Evolutionary conservation across 2,797 vertebrate species (phyloP), one percentile per base, ranked within the genome.

Genomic region (Borostomias antarcticus): DNA sequence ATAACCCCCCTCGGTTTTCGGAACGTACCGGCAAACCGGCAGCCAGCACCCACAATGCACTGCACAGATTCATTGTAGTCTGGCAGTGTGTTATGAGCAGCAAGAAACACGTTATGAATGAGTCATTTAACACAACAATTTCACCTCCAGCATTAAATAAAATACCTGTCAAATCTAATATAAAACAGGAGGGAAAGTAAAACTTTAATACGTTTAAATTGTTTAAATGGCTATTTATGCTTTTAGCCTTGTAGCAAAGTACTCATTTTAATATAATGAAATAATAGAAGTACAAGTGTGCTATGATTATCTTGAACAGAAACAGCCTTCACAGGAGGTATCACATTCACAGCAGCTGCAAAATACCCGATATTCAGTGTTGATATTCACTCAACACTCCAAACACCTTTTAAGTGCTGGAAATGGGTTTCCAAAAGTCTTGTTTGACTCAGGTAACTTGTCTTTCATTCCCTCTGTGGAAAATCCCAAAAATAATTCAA

Each of bases 401-500:
- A 43, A 9, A 52, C 5, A 11, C 50, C 11, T 52, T 35, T 35
- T 4, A 28, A 26, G 23, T 26, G 50, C 13, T 11, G 23, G 6
- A 52, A 7, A 52, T 26, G 21, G 9, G 50, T 52, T 52, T 52
- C 50, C 25, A 52, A 2, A 52, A 52, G 50, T 25, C 23, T 52
- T 17, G 23, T 26, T 52, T 52, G 23, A 28, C 8, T 7, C 8
- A 52, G 9, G 23, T 26, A 28, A 3, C 26, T 26, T 5, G 28
- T 2, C 23, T 53, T 25, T 53, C 29, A 13, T 10, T 53, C n/a
- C n/a, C 53, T 48, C 2, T 62, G 47, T 74, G 51, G 66, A 66
- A 53, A 70, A 66, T 62, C 32, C 70, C 53, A 66, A 33, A 63
- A 62, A 48, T 26, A 33, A 59, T 40, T 67, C 52, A 59, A 58